Base-by-base conservation (phyloP, 1,140 invertebrate species). In the Myzus persicae region DNA sequence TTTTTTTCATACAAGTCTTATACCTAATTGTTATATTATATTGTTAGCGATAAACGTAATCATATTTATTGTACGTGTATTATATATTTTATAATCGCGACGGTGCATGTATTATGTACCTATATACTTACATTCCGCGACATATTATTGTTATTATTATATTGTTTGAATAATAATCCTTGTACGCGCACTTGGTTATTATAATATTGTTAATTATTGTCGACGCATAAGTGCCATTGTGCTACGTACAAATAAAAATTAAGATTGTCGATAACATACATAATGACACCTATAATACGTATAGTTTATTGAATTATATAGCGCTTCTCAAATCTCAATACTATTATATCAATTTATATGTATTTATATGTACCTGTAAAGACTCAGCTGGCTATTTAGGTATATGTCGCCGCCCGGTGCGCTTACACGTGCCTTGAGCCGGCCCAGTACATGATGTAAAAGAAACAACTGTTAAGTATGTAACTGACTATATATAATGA, bases 191-290 rank as follows among this genome's bases (percentile, higher is more conserved):
- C 31, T 76, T n/a, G 31, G 59, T 76, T 76, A 76, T 76, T n/a
- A 76, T n/a, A 76, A 76, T n/a, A 76, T 76, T n/a, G 59, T 76
- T n/a, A 76, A 76, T 76, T 76, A 76, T 76, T 76, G n/a, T 76
- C 59, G n/a, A 76, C n/a, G 59, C n/a, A 14, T 76, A 76, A n/a
- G 59, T 76, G 36, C 59, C 31, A 76, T 76, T 76, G 59, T 76
- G 18, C 31, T 76, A 76, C 14, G 59, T 76, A 76, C 59, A 76
- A 76, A 76, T n/a, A n/a, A 76, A 76, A 76, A 76, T 76, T 76
- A 76, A 76, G 59, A 76, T 76, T n/a, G 31, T 18, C 14, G 59
- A 76, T 76, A 76, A 76, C 59, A 76, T n/a, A n/a, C 59, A 67
- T 67, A 67, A n/a, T 67, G 5, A 31, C 5, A 76, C n/a, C 14